phyloP scores from a whole-genome alignment of 1,140 invertebrate species.

The Contarinia nasturtii region DNA sequence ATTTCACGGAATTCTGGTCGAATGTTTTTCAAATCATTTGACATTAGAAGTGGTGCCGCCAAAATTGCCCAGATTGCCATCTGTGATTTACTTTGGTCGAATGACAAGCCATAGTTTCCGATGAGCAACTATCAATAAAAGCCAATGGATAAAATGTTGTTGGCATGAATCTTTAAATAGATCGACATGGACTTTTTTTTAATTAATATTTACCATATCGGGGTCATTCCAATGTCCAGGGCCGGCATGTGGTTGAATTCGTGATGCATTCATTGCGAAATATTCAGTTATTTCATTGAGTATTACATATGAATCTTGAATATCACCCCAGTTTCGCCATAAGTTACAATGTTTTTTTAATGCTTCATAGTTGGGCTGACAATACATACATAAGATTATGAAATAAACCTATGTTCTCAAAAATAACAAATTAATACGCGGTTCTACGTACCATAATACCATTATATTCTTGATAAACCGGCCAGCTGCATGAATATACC shows the following conservation, averaged over 20 bases:
- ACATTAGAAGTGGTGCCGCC: conserved; percentile 77
- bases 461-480: conserved; percentile 68
- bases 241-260: conserved; percentile 47
- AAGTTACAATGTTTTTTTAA: conserved; percentile 77
- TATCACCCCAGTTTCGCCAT: conserved; percentile 77
- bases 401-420: no score
- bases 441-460: conserved; percentile 36
- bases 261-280: conserved; percentile 56
- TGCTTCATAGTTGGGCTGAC: conserved; percentile 54
- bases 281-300: conserved; percentile 54
- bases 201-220: conserved; percentile 47
- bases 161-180: no score
- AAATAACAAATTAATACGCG: conserved; percentile 4
- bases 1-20: conserved; percentile 51
- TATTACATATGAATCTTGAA: conserved; percentile 60
- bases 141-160: no score
- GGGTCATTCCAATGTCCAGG: conserved; percentile 85
- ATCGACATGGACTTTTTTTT: no score
- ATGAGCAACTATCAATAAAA: conserved; percentile 32
- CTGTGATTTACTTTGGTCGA: conserved; percentile 65
- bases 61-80: conserved; percentile 83
- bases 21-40: conserved; percentile 58
- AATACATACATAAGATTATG: no score
- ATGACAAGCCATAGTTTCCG: conserved; percentile 71
- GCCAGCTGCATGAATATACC: conserved; percentile 80